These are phyloP conservation scores for Xestobium rufovillosum DNA, from an alignment of 2,888 invertebrate genomes.

Conservation along the genomic window DNA sequence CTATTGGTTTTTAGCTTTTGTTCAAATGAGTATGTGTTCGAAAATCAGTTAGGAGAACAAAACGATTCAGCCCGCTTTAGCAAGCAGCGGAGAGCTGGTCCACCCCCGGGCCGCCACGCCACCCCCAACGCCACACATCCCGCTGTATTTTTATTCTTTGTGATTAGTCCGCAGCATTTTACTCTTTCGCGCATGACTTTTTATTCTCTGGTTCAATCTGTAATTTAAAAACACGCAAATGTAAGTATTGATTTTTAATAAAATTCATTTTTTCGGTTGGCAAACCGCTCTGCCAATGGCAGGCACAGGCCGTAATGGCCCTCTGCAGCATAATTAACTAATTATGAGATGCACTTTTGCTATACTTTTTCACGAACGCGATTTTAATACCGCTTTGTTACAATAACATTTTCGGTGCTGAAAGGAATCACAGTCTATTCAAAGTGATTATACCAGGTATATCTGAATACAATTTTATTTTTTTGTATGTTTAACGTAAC, in stretches of 20 bases:
- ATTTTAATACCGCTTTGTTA: too few relatives aligned
- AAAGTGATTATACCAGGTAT: too few relatives aligned
- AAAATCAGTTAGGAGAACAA: conserved; percentile 45
- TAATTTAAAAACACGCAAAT: conserved; percentile 46
- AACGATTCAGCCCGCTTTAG: conserved; percentile 38
- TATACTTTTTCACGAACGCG: too few relatives aligned
- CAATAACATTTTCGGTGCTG: too few relatives aligned
- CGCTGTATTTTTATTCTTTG: conserved; percentile 44
- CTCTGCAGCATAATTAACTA: conserved; percentile 44
- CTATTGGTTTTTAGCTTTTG: conserved; percentile 47
- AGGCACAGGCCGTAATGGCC: conserved; percentile 42
- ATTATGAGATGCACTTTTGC: too few relatives aligned
- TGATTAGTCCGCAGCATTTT: conserved; percentile 44
- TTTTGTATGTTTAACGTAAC: too few relatives aligned
- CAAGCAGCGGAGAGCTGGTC: conserved; percentile 2
- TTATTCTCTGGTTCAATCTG: conserved; percentile 43
- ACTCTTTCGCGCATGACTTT: conserved; percentile 46
- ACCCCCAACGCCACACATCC: conserved; percentile 31
- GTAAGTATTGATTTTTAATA: conserved; percentile 46
- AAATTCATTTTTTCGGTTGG: conserved; percentile 46
- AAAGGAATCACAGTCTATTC: too few relatives aligned
- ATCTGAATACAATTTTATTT: too few relatives aligned
- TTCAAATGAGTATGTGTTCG: conserved; percentile 37
- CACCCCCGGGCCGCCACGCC: conserved; percentile 13
- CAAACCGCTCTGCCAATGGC: conserved; percentile 42